Evolutionary conservation across 2,797 vertebrate genomes (phyloP), one percentile per base, ranked within the genome.

Genomic region (Florisuga fusca): DNA sequence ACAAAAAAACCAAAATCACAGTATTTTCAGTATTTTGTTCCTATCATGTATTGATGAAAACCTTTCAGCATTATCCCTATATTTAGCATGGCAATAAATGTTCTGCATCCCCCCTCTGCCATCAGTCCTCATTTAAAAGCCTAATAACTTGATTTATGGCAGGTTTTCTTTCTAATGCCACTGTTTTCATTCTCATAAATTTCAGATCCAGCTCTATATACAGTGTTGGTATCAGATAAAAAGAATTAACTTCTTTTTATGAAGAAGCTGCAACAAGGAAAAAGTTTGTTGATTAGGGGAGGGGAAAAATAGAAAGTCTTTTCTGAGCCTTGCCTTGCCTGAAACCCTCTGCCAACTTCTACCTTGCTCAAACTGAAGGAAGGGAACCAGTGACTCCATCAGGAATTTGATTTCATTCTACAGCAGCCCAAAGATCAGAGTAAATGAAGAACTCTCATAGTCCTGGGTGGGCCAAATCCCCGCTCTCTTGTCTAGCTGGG

Each of bases 171-270:
- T 82, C 80, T 94, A 89, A 68, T 87, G 66, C 94, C 69, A 12
- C 43, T 91, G 88, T 81, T 93, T 90, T 78, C 50, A 15, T 76
- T 61, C 84, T 92, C 90, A 73, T 90, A 87, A 95, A 87, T 90
- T 88, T 88, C 59, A 78, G 93, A 90, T 94, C 81, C 91, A 58
- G 63, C 46, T 84, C 62, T 36, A 18, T 58, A 36, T 68, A 59
- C 53, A 76, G 67, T 4, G 41, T 51, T 74, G 80, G 80, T 89
- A 63, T 67, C 48, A 84, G 29, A 78, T 25, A 14, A 45, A 75
- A 38, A 13, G 17, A 59, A n/a, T 34, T 34, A 31, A 38, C 73
- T 93, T 74, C 10, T 89, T 16, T 59, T 82, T 27, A 7, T 16
- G 89, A 59, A 48, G 71, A 72, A 71, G 8, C 19, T 68, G 83